phyloP scores from a whole-genome alignment of 2,888 invertebrate species.

The Vanessa cardui region DNA sequence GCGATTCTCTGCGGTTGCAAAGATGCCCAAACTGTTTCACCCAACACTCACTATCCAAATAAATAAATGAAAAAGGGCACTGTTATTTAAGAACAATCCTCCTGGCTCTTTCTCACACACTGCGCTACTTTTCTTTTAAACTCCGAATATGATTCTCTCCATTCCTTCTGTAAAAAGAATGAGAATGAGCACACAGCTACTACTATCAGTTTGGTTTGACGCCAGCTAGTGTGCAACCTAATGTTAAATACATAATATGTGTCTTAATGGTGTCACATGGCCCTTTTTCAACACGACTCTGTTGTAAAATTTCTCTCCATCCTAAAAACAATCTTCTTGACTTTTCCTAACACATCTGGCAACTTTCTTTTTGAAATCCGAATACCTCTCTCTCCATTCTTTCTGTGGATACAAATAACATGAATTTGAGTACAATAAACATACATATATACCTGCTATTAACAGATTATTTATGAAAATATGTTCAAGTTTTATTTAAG shows the following conservation, averaged over 20 bases:
- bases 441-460: background rate
- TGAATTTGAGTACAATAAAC: constrained; percentile 40
- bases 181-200: constrained; percentile 79
- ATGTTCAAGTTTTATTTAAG: background rate
- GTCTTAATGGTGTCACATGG: constrained; percentile 59
- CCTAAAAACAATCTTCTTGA: constrained; percentile 98
- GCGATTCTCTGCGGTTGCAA: constrained; percentile 55
- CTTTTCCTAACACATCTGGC: constrained; percentile 99
- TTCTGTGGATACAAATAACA: constrained; percentile 87
- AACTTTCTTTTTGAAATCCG: constrained; percentile 98
- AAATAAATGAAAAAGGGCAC: constrained; percentile 79
- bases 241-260: constrained; percentile 44
- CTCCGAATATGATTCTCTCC: constrained; percentile 98
- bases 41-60: constrained; percentile 78
- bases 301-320: constrained; percentile 61
- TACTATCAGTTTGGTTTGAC: constrained; percentile 65
- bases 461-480: background rate
- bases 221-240: constrained; percentile 56
- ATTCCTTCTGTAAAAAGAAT: constrained; percentile 94
- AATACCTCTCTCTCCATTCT: constrained; percentile 98
- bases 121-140: constrained; percentile 99
- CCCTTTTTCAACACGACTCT: constrained; percentile 72
- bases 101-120: constrained; percentile 99
- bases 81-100: constrained; percentile 94
- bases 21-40: constrained; percentile 66